Percentiles rank a stretch among this genome's conserved stretches.
Conservation (phyloP, 2,113 vertebrate species). For the Chamaea fasciata region DNA sequence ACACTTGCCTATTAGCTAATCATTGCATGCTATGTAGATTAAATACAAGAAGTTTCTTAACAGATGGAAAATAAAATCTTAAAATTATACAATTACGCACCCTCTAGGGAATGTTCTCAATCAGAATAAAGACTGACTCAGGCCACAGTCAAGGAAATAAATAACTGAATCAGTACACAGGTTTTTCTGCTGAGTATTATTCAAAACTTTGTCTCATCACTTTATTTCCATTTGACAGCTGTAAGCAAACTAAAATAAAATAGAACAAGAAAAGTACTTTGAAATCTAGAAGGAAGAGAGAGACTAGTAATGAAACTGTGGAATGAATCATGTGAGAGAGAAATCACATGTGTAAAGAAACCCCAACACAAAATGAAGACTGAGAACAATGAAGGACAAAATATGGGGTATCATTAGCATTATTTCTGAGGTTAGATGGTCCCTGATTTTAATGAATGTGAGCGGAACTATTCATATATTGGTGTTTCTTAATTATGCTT, state of each 20-base stretch:
- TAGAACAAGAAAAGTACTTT: not conserved
- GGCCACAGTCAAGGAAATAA: not conserved
- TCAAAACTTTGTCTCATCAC: not conserved
- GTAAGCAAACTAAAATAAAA: not conserved
- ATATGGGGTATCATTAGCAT: not conserved
- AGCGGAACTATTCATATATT: not conserved
- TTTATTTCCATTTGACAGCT: not conserved
- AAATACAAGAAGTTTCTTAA: not conserved
- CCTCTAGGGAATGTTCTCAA: not conserved
- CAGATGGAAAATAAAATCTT: not conserved
- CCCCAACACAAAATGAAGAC: not conserved
- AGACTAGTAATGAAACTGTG: not conserved
- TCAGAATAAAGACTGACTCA: not conserved
- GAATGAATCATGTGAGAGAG: not conserved
- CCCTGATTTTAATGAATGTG: not conserved
- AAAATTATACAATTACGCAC: not conserved
- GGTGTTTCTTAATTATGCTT: not conserved
- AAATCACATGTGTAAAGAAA: rapidly evolving
- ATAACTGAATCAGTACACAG: not conserved
- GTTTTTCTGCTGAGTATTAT: not conserved
- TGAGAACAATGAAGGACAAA: not conserved
- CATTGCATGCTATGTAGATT: not conserved
- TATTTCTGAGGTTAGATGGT: not conserved
- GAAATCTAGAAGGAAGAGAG: not conserved
- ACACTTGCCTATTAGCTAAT: not conserved